Evolutionary conservation across 2,113 vertebrate genomes (phyloP).

Genomic region (Pachycephala philippinensis): DNA sequence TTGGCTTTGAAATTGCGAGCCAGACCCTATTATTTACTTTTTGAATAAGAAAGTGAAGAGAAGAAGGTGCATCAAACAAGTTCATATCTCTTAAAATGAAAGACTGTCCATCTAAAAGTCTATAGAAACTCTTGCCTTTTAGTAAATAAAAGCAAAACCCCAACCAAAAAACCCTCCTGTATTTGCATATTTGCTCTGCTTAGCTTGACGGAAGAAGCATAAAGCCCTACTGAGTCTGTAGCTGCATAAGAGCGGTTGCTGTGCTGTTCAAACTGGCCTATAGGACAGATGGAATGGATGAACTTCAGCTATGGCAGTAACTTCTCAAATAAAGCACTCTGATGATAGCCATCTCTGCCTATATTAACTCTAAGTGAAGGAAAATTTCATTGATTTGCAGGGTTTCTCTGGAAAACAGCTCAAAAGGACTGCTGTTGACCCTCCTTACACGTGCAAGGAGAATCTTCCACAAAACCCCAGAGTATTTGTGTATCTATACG

Average conservation of each 20-base stretch:
- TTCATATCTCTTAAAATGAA: not conserved
- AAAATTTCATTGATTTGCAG: not conserved
- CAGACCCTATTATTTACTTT: not conserved
- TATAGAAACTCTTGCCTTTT: not conserved
- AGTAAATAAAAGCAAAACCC: not conserved
- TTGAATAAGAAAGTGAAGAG: not conserved
- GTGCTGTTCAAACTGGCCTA: not conserved
- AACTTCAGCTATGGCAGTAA: not conserved
- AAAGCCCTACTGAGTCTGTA: not conserved
- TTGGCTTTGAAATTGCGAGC: not conserved
- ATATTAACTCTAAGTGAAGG: not conserved
- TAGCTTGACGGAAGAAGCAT: not conserved
- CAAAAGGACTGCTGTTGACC: not conserved
- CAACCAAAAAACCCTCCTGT: not conserved
- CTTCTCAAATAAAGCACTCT: not conserved
- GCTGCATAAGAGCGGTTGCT: not conserved
- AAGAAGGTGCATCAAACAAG: not conserved
- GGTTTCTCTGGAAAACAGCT: not conserved
- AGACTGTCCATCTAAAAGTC: not conserved
- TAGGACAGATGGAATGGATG: not conserved
- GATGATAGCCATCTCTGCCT: not conserved
- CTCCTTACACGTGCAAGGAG: not conserved
- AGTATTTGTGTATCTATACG: rapidly evolving
- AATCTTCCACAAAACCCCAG: not conserved
- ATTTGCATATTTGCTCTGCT: not conserved